Evolutionary conservation across 2,113 vertebrate species (phyloP), one percentile per base, ranked within the genome.

Genomic region (Psittacula cyanocephala): DNA sequence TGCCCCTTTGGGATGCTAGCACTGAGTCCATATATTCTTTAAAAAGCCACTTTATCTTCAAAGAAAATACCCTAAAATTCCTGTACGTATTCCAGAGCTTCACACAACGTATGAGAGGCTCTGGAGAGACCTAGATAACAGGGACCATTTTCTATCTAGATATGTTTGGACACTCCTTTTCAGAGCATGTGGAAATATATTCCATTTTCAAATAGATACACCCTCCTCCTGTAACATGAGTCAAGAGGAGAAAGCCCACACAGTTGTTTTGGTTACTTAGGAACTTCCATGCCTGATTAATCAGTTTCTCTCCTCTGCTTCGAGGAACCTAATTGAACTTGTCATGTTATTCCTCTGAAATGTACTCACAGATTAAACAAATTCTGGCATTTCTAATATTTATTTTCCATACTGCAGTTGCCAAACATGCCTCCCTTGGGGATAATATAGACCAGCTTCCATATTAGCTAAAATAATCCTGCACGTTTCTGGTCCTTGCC

Each of bases 211-310:
- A 89, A 89, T 27, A 93, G 94, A 89, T 96, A 88, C 81, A 88
- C 87, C 87, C 94, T 95, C 95, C 95, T 92, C 23, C 93, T 95
- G 87, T 96, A 95, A 94, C 81, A 95, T 96, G 95, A 96, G 94
- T 97, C 95, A 96, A 97, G 91, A 95, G 71, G 94, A 97, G 94
- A 95, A 95, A 96, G 64, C 96, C 96, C 95, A 97, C 96, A 97
- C 95, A 96, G 93, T 97, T 96, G 95, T 97, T 97, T 97, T 96
- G 93, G 95, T 97, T 97, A 97, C 96, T 97, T 97, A 97, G 95
- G 95, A 97, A 91, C 95, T 97, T 96, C 96, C 95, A 96, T 96
- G 94, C 81, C 94, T 96, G 95, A 96, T 97, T 95, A 97, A 97
- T 97, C 95, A 93, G 93, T 93, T 96, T 96, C 76, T 97, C 95